phyloP scores from a whole-genome alignment of 2,888 invertebrate species.

The Spialia ferax region DNA sequence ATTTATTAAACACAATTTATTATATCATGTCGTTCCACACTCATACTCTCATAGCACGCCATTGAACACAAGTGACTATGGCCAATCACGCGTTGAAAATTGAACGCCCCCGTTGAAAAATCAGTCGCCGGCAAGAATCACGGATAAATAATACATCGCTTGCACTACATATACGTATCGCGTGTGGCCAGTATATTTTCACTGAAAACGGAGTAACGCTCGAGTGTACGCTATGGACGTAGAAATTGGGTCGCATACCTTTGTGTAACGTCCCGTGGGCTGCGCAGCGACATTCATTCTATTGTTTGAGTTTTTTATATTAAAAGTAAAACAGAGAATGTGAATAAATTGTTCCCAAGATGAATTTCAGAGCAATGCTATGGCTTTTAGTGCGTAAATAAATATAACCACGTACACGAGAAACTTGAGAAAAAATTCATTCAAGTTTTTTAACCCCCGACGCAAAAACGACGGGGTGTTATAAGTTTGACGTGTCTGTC shows the following conservation, averaged over 20 bases:
- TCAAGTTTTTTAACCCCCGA: too few relatives aligned
- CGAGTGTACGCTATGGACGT: constrained; percentile 52
- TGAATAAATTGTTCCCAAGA: constrained; percentile 34
- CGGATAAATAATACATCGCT: constrained; percentile 56
- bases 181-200: constrained; percentile 53
- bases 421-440: too few relatives aligned
- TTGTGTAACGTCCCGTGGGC: constrained; percentile 56
- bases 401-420: too few relatives aligned
- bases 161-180: constrained; percentile 56
- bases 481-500: too few relatives aligned
- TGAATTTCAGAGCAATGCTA: constrained; percentile 23
- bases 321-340: constrained; percentile 17
- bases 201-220: constrained; percentile 60
- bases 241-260: constrained; percentile 64
- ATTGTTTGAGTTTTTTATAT: constrained; percentile 50
- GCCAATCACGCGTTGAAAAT: constrained; percentile 27
- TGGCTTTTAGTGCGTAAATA: too few relatives aligned
- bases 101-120: constrained; percentile 18
- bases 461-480: too few relatives aligned
- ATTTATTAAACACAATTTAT: not conserved
- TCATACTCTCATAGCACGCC: not conserved
- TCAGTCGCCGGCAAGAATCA: constrained; percentile 47
- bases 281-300: constrained; percentile 43
- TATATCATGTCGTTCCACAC: not conserved
- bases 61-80: constrained; percentile 12